Percentiles rank a stretch among this genome's conserved stretches.
phyloP scores from a whole-genome alignment of 1,140 invertebrate genomes.

The Copidosoma floridanum region DNA sequence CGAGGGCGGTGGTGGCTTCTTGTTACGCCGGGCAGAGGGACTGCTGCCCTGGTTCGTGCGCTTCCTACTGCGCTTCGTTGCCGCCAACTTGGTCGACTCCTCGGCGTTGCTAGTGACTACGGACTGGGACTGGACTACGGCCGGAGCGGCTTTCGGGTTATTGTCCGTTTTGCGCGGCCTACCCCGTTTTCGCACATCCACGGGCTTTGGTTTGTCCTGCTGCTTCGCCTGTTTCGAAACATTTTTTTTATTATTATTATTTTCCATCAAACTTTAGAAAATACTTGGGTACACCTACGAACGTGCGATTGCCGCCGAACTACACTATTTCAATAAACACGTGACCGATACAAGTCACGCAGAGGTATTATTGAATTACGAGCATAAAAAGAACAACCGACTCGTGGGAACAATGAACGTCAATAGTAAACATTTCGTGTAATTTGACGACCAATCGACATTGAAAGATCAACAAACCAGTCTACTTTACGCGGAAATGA shows the following conservation, averaged over 20 bases:
- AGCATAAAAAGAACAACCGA: too few species aligned
- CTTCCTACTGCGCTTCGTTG: constrained; percentile 19
- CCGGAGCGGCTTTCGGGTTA: constrained; percentile 31
- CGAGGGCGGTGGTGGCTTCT: constrained; percentile 41
- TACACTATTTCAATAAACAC: too few species aligned
- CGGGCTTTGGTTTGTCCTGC: constrained; percentile 51
- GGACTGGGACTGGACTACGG: constrained; percentile 23
- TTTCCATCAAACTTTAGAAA: too few species aligned
- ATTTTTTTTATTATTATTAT: not conserved
- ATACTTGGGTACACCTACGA: too few species aligned
- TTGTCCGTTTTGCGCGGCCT: constrained; percentile 49
- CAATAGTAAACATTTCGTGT: too few species aligned
- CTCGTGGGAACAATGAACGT: too few species aligned
- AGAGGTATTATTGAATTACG: too few species aligned
- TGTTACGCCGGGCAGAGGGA: constrained; percentile 25
- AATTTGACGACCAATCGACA: too few species aligned
- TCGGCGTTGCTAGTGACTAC: not conserved
- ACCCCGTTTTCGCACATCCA: constrained; percentile 50
- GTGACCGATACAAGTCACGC: too few species aligned
- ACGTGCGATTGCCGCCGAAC: too few species aligned
- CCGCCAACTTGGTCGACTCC: constrained; percentile 25
- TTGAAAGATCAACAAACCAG: too few species aligned
- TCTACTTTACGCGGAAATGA: too few species aligned
- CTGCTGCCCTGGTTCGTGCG: constrained; percentile 11
- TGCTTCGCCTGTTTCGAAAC: constrained; percentile 28